Conservation (phyloP, 92 coral and sea anemone genomes). For the Paramuricea clavata region DNA sequence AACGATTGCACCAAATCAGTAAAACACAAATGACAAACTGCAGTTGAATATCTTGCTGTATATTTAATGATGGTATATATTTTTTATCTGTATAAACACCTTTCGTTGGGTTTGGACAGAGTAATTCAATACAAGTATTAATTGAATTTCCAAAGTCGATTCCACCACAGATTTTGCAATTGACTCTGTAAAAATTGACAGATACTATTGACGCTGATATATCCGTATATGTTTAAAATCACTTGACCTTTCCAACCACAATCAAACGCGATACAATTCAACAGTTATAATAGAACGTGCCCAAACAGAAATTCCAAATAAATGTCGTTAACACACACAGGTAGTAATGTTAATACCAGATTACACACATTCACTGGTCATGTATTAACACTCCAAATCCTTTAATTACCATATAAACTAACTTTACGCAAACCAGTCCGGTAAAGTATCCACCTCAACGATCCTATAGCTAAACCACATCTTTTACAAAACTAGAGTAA, state of each 20-base stretch:
- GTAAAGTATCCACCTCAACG: background rate
- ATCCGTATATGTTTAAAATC: too few species aligned
- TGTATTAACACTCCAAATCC: background rate
- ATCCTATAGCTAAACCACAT: background rate
- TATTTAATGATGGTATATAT: background rate
- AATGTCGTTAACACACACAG: background rate
- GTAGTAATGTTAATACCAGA: background rate
- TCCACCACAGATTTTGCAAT: too few species aligned
- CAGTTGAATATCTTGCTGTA: background rate
- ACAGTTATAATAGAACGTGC: background rate
- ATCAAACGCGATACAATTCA: background rate
- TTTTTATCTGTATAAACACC: background rate
- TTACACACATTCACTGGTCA: background rate
- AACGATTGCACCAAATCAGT: too few species aligned
- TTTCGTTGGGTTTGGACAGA: background rate
- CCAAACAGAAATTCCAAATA: background rate
- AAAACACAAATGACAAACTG: too few species aligned
- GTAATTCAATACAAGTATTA: too few species aligned
- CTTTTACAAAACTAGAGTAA: background rate
- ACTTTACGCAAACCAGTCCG: background rate
- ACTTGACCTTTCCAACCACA: too few species aligned
- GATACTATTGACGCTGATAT: too few species aligned
- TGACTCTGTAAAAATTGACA: too few species aligned
- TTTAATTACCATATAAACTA: background rate
- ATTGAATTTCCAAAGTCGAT: too few species aligned